Percentiles rank a stretch among this genome's conserved stretches.
Evolutionary conservation across 2,888 invertebrate species (phyloP).

Genomic region (Pyrrhia umbra): DNA sequence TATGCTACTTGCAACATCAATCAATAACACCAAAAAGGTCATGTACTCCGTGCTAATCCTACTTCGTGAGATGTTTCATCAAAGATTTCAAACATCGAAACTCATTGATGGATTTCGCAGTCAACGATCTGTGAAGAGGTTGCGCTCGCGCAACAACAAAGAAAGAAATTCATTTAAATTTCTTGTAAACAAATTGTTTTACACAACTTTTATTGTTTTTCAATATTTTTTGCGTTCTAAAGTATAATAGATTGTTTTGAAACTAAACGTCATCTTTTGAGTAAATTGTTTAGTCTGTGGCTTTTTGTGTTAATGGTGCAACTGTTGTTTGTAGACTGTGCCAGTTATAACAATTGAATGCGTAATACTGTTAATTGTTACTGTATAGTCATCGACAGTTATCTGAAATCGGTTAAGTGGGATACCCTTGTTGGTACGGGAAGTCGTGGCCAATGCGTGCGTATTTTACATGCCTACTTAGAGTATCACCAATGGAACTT

Average conservation of each 20-base stretch:
- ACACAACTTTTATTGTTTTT: slow-evolving; percentile 29
- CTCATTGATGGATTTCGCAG: slow-evolving; percentile 49
- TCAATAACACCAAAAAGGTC: neutral
- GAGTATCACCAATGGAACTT: neutral
- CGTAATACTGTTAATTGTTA: neutral
- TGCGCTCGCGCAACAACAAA: slow-evolving; percentile 30
- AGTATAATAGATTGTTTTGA: slow-evolving; percentile 25
- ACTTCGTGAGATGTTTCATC: slow-evolving; percentile 28
- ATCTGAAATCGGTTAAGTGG: slow-evolving; percentile 18
- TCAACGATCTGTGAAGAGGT: slow-evolving; percentile 52
- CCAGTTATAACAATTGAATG: slow-evolving; percentile 15
- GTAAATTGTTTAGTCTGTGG: slow-evolving; percentile 5
- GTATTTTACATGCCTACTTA: neutral
- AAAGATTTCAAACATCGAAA: slow-evolving; percentile 42
- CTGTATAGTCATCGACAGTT: neutral
- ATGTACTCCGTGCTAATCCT: slow-evolving; percentile 14
- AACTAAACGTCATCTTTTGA: slow-evolving; percentile 1
- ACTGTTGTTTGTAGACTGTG: slow-evolving; percentile 1
- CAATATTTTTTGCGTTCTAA: slow-evolving; percentile 20
- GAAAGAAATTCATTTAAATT: slow-evolving; percentile 52
- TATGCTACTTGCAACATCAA: neutral
- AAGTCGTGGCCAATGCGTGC: slow-evolving; percentile 1
- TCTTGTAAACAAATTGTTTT: slow-evolving; percentile 45
- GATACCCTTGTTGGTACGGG: neutral
- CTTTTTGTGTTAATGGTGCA: slow-evolving; percentile 2